Evolutionary conservation across 2,113 vertebrate species (phyloP).

Genomic region (Oncorhynchus clarkii): DNA sequence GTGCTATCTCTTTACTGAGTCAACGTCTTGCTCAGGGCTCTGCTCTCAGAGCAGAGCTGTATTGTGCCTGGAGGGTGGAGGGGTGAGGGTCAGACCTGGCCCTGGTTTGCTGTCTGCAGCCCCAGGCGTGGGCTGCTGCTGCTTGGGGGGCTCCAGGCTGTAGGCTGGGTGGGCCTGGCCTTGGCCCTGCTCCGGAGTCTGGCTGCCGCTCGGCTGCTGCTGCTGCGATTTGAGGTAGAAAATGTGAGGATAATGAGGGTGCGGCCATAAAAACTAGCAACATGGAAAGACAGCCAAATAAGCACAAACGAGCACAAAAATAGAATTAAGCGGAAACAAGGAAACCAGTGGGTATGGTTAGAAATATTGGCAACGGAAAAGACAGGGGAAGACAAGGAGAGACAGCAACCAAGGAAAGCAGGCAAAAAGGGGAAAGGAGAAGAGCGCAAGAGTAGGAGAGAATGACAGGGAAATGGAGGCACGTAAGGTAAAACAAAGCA

Average conservation of each 20-base stretch:
- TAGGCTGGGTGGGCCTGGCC: constrained; percentile 41
- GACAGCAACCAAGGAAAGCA: constrained; percentile 20
- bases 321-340: constrained; percentile 45
- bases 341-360: constrained; percentile 33
- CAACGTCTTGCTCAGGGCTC: neutral
- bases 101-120: constrained; percentile 61
- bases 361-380: constrained; percentile 20
- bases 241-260: constrained; percentile 79
- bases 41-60: neutral
- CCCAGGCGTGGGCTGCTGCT: constrained; percentile 51
- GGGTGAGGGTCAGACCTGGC: constrained; percentile 60
- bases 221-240: constrained; percentile 88
- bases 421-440: neutral
- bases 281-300: constrained; percentile 58
- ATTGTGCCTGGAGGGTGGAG: neutral
- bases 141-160: constrained; percentile 68
- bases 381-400: constrained; percentile 11
- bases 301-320: constrained; percentile 27
- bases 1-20: neutral
- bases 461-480: neutral
- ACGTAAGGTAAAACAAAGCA: constrained; percentile 14
- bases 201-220: constrained; percentile 68
- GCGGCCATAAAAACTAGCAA: constrained; percentile 77
- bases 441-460: neutral
- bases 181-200: constrained; percentile 73